Evolutionary conservation across 2,888 invertebrate genomes (phyloP), one percentile per base, ranked within the genome.

Genomic region (Heliconius aoede): DNA sequence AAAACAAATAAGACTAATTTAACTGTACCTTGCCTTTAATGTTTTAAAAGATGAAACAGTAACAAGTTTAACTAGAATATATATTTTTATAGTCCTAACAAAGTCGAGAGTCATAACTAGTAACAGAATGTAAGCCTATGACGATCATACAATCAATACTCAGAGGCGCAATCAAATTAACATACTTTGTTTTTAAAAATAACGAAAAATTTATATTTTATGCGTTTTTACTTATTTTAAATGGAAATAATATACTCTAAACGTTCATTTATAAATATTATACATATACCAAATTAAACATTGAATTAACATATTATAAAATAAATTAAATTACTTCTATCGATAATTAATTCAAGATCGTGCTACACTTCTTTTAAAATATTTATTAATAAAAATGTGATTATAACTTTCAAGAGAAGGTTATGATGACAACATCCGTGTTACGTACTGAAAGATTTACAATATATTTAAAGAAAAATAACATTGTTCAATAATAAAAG

Each of bases 61-160:
- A 60, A 15, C 26, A 26, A 15, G 13, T 15, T 60, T 13, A 26
- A 60, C 9, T 13, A 58, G 15, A 60, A 60, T 26, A 60, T 26
- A 1, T 60, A 7, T 15, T 60, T 26, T 60, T 65, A n/a, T 1
- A 15, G 32, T 24, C 7, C 8, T 11, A 24, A n/a, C n/a, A 11
- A 32, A 69, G 69, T 55, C 55, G 21, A 32, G 55, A 8, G 55
- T 30, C 28, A 30, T 55, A 55, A 69, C 69, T 73, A 61, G 61
- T 73, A 61, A 28, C 21, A 61, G 21, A 62, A 36, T 1, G 55
- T 28, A n/a, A 55, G 69, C 55, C 36, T 65, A 65, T 65, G 65
- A 65, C 65, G 65, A n/a, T 0, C n/a, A 21, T n/a, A 55, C 28
- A 69, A 69, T 69, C 69, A 32, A 69, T 69, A 69, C 55, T 32